These are phyloP conservation scores for Pseudorectes ferrugineus DNA, from an alignment of 2,113 vertebrate species.

Conservation along the genomic window DNA sequence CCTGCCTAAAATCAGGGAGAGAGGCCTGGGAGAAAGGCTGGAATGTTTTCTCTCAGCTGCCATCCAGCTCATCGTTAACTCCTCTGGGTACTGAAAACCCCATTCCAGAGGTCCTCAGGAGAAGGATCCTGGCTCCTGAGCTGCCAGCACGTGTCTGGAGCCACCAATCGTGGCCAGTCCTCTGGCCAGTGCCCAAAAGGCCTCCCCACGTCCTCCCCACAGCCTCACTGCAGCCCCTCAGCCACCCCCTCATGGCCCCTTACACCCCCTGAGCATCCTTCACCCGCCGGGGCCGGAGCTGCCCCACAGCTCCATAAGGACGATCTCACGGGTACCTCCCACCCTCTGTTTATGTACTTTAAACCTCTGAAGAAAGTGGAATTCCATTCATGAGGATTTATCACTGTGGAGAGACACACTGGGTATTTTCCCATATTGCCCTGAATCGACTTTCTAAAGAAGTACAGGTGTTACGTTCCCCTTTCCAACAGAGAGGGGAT, in stretches of 20 bases:
- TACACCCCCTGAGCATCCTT: neutral
- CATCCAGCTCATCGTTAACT: neutral
- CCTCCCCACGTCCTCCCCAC: accelerated
- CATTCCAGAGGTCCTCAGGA: neutral
- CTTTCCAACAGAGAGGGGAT: neutral
- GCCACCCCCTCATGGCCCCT: accelerated
- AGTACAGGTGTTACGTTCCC: accelerated
- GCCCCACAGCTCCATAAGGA: neutral
- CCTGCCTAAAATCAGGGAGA: accelerated
- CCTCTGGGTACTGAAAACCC: neutral
- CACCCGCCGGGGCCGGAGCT: neutral
- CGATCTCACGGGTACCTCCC: neutral
- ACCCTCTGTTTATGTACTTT: neutral
- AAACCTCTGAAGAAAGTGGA: neutral
- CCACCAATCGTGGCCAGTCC: accelerated
- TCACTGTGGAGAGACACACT: neutral
- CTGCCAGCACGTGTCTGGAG: accelerated
- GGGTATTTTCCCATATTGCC: neutral
- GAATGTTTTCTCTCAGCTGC: neutral
- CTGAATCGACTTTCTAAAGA: neutral
- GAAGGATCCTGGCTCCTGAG: neutral
- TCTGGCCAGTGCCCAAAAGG: accelerated
- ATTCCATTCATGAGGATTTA: neutral
- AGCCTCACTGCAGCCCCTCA: neutral
- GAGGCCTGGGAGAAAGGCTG: neutral